phyloP scores from a whole-genome alignment of 2,113 vertebrate genomes.

The Festucalex cinctus region DNA sequence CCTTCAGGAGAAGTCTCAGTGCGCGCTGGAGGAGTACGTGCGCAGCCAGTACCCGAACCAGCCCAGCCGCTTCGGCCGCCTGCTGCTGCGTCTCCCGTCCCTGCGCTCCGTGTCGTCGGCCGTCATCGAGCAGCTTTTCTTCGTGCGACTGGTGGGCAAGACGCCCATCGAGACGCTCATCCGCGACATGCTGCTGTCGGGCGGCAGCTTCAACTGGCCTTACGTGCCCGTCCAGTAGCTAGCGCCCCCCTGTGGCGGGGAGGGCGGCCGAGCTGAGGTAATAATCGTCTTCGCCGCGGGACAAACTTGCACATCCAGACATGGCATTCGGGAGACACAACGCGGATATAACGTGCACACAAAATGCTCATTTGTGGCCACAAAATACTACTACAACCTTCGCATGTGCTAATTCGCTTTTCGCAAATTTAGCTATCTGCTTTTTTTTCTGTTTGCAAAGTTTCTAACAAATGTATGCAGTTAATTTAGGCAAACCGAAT shows the following conservation, averaged over 20 bases:
- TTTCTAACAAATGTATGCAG: too few species aligned
- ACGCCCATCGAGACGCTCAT: slow-evolving; percentile 99
- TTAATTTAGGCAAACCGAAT: too few species aligned
- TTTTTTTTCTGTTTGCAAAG: neutral
- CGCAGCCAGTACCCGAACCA: slow-evolving; percentile 98
- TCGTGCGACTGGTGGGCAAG: slow-evolving; percentile 98
- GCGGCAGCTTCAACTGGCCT: slow-evolving; percentile 99
- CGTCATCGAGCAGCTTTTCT: slow-evolving; percentile 99
- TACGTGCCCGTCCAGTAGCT: slow-evolving; percentile 95
- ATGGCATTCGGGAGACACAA: neutral
- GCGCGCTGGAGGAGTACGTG: slow-evolving; percentile 96
- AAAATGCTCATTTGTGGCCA: neutral
- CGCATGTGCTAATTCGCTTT: too few species aligned
- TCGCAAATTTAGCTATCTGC: too few species aligned
- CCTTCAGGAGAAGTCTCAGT: slow-evolving; percentile 98
- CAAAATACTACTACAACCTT: too few species aligned
- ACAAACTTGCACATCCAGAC: neutral
- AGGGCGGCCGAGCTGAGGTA: neutral
- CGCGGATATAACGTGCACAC: neutral
- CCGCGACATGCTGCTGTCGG: slow-evolving; percentile 98
- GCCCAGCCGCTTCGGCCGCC: slow-evolving; percentile 94
- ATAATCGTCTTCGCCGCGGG: neutral
- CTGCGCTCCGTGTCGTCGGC: slow-evolving; percentile 97
- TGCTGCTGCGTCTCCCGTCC: slow-evolving; percentile 93
- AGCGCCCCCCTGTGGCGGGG: slow-evolving; percentile 10